phyloP scores from a whole-genome alignment of 2,797 vertebrate species.

The Buphagus erythrorhynchus region DNA sequence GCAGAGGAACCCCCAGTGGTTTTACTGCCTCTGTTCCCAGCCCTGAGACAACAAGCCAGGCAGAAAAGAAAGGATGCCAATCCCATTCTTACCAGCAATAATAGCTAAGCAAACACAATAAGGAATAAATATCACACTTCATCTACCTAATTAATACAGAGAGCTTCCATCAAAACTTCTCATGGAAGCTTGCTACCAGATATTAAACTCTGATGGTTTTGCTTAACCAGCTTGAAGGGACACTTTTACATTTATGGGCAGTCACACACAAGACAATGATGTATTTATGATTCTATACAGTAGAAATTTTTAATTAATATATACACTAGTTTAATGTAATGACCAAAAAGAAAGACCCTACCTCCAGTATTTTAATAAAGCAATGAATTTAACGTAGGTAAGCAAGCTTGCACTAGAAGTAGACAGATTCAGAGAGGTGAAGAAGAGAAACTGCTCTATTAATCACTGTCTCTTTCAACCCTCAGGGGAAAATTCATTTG shows the following conservation, averaged over 20 bases:
- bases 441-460: conserved; percentile 13
- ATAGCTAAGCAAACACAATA: not conserved
- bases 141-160: not conserved
- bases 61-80: not conserved
- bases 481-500: not conserved
- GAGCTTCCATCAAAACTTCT: not conserved
- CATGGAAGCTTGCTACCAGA: not conserved
- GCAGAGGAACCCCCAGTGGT: not conserved
- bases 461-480: not conserved
- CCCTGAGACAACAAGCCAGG: not conserved
- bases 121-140: not conserved
- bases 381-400: not conserved
- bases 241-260: not conserved
- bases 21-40: not conserved
- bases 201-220: not conserved
- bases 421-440: not conserved
- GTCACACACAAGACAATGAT: not conserved
- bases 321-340: not conserved
- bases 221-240: not conserved
- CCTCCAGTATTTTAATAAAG: not conserved
- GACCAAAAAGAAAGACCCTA: not conserved
- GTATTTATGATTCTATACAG: not conserved
- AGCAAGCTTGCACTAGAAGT: not conserved
- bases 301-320: not conserved
- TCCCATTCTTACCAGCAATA: not conserved